phyloP scores from a whole-genome alignment of 2,113 vertebrate species.

The Zonotrichia leucophrys region DNA sequence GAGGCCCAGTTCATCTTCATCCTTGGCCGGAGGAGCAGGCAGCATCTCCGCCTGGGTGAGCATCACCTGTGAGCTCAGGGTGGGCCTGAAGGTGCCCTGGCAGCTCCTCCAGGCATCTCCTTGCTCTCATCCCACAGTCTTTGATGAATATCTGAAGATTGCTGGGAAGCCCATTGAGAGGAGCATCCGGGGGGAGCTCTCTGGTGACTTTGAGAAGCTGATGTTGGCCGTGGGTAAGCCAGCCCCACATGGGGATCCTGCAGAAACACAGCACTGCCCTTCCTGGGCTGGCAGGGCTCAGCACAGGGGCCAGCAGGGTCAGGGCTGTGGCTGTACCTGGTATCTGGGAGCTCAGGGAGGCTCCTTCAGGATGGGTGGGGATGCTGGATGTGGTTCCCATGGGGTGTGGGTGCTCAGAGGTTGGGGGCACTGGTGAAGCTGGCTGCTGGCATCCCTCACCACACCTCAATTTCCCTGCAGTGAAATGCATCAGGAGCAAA shows the following conservation, averaged over 20 bases:
- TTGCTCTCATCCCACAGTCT: slow-evolving; percentile 74
- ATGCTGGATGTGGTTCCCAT: not conserved
- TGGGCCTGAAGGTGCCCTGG: not conserved
- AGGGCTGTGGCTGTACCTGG: not conserved
- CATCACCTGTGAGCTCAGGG: not conserved
- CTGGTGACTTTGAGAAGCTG: slow-evolving; percentile 93
- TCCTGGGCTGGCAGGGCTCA: not conserved
- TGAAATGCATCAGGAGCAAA: slow-evolving; percentile 87
- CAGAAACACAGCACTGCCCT: accelerated
- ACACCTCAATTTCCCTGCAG: slow-evolving; percentile 60
- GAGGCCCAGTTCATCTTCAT: slow-evolving; percentile 96
- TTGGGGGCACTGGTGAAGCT: not conserved
- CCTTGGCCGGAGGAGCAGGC: slow-evolving; percentile 89
- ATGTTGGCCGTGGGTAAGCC: slow-evolving; percentile 93
- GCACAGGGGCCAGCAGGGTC: accelerated
- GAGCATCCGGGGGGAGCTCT: slow-evolving; percentile 92
- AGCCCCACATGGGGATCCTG: accelerated
- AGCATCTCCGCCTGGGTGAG: slow-evolving; percentile 91
- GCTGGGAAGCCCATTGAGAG: slow-evolving; percentile 87
- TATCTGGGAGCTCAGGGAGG: not conserved
- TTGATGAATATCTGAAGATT: slow-evolving; percentile 90
- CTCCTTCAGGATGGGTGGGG: accelerated
- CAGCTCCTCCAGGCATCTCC: not conserved
- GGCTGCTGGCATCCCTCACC: not conserved
- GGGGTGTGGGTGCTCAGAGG: not conserved